phyloP scores from a whole-genome alignment of 30 jellyfish, hydroid and myxozoan species.

The Mastigias papua region DNA sequence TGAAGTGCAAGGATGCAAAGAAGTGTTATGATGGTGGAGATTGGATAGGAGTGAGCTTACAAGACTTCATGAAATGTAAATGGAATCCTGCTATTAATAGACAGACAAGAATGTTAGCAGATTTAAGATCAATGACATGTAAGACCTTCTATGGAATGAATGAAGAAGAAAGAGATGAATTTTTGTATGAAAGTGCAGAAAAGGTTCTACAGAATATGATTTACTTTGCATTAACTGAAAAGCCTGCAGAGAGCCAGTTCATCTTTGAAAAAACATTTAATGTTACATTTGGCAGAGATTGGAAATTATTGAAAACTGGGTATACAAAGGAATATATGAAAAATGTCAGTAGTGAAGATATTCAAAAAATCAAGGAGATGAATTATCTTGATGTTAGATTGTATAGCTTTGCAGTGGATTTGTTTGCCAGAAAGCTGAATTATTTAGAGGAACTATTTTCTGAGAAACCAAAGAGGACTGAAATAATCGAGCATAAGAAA shows the following conservation, averaged over 20 bases:
- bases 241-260: constrained; percentile 85
- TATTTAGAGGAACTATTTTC: neutral
- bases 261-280: constrained; percentile 86
- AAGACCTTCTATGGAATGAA: constrained; percentile 13
- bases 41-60: constrained; percentile 64
- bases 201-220: constrained; percentile 60
- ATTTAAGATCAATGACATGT: constrained; percentile 66
- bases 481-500: constrained; percentile 24
- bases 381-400: constrained; percentile 75
- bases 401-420: constrained; percentile 75
- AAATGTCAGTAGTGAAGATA: constrained; percentile 24
- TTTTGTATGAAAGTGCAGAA: constrained; percentile 73
- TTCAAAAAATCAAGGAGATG: constrained; percentile 26
- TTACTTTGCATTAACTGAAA: constrained; percentile 76
- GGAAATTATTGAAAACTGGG: constrained; percentile 73
- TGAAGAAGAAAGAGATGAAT: constrained; percentile 5
- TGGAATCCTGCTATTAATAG: constrained; percentile 84
- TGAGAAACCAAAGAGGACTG: constrained; percentile 16
- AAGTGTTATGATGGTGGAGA: constrained; percentile 72
- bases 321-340: constrained; percentile 78
- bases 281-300: constrained; percentile 66
- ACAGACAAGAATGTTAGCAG: constrained; percentile 94
- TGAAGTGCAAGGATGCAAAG: constrained; percentile 53
- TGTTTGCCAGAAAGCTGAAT: constrained; percentile 56
- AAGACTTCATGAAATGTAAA: constrained; percentile 68